Evolutionary conservation across 2,797 vertebrate species (phyloP).

Genomic region (Anas capensis): DNA sequence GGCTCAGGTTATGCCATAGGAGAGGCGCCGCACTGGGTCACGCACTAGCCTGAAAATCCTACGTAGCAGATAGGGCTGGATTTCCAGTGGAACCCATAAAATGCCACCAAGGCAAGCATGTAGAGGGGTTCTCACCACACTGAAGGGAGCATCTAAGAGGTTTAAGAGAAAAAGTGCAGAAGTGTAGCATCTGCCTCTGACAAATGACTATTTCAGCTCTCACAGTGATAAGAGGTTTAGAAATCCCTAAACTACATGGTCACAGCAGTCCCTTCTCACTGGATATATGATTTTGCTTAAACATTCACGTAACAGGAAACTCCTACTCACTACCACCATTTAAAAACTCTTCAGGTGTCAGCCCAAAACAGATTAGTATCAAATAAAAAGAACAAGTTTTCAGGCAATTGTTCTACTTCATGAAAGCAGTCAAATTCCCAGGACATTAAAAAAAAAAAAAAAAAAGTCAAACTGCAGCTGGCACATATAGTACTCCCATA

Average conservation of each 20-base stretch:
- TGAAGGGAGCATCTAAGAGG: not conserved
- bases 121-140: not conserved
- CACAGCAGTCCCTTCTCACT: not conserved
- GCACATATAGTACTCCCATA: not conserved
- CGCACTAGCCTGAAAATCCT: not conserved
- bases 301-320: not conserved
- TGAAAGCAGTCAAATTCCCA: not conserved
- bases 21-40: not conserved
- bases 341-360: not conserved
- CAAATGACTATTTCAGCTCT: not conserved
- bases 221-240: not conserved
- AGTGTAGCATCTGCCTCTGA: not conserved
- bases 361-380: not conserved
- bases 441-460: not conserved
- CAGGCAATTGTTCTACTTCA: not conserved
- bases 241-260: not conserved
- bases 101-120: not conserved
- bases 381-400: not conserved
- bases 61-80: not conserved
- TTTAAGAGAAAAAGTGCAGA: not conserved
- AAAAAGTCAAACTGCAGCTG: not conserved
- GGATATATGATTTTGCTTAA: not conserved
- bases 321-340: not conserved
- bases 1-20: not conserved
- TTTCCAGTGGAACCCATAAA: not conserved